phyloP scores from a whole-genome alignment of 2,888 invertebrate genomes.

The Drosophila meridiana region DNA sequence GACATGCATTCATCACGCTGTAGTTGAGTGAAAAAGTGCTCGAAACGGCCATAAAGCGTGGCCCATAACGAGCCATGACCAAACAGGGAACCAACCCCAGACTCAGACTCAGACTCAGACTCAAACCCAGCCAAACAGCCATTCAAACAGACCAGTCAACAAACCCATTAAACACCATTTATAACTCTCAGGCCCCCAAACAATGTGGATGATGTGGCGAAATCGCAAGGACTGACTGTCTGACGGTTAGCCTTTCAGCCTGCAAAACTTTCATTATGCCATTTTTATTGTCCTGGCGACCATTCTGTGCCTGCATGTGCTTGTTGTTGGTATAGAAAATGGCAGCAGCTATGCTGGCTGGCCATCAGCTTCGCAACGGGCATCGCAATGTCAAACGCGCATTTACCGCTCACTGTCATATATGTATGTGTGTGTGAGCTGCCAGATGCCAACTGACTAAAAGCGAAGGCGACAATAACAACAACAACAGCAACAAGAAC shows the following conservation, averaged over 20 bases:
- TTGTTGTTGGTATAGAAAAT: slow-evolving; percentile 58
- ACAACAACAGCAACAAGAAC: slow-evolving; percentile 24
- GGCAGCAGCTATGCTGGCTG: slow-evolving; percentile 47
- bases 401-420: slow-evolving; percentile 52
- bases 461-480: slow-evolving; percentile 35
- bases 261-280: slow-evolving; percentile 74
- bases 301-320: slow-evolving; percentile 60
- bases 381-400: slow-evolving; percentile 64
- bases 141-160: slow-evolving; percentile 65
- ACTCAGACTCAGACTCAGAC: background rate
- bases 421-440: slow-evolving; percentile 12
- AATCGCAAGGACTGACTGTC: background rate
- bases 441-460: slow-evolving; percentile 53
- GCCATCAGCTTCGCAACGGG: slow-evolving; percentile 39
- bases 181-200: slow-evolving; percentile 44
- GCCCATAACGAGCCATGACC: slow-evolving; percentile 39
- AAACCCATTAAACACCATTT: slow-evolving; percentile 78
- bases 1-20: slow-evolving; percentile 57
- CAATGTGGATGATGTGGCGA: slow-evolving; percentile 15
- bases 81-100: slow-evolving; percentile 6
- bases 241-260: slow-evolving; percentile 3
- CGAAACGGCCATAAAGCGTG: slow-evolving; percentile 40
- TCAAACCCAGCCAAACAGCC: background rate
- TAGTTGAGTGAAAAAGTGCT: slow-evolving; percentile 42
- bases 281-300: slow-evolving; percentile 74